phyloP scores from a whole-genome alignment of 2,888 invertebrate genomes.

The Limnephilus lunatus region DNA sequence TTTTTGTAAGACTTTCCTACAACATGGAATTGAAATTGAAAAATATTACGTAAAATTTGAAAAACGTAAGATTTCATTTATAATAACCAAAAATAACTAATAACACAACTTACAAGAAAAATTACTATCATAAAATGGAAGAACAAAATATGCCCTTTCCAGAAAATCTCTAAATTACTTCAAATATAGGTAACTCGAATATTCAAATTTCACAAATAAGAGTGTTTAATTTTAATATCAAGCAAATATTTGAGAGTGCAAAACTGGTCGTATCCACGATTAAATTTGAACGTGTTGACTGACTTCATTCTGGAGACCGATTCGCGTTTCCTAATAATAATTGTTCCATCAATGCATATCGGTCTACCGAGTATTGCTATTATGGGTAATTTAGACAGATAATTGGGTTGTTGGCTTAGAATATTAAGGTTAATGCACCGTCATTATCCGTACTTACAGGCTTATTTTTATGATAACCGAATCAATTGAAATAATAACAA shows the following conservation, averaged over 20 bases:
- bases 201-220: neutral
- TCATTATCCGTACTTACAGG: neutral
- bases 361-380: neutral
- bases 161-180: too few species aligned
- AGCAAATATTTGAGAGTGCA: neutral
- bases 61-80: too few species aligned
- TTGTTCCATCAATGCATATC: neutral
- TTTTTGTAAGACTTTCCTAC: too few species aligned
- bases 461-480: neutral
- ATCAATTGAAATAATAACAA: neutral
- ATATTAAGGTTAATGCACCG: slow-evolving; percentile 3
- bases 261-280: neutral
- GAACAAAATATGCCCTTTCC: too few species aligned
- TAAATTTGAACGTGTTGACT: neutral
- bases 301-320: neutral
- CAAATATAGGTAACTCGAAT: too few species aligned
- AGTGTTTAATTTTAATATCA: neutral
- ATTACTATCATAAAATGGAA: too few species aligned
- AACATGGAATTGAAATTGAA: too few species aligned
- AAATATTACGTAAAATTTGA: too few species aligned
- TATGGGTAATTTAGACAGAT: slow-evolving; percentile 8
- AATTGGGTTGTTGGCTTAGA: slow-evolving; percentile 24
- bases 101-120: too few species aligned
- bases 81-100: too few species aligned
- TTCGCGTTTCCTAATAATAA: neutral